A percentile compares a stretch with the other conserved stretches of the same genome.
Conservation (phyloP, 2,888 invertebrate species). For the Podabrus alpinus region DNA sequence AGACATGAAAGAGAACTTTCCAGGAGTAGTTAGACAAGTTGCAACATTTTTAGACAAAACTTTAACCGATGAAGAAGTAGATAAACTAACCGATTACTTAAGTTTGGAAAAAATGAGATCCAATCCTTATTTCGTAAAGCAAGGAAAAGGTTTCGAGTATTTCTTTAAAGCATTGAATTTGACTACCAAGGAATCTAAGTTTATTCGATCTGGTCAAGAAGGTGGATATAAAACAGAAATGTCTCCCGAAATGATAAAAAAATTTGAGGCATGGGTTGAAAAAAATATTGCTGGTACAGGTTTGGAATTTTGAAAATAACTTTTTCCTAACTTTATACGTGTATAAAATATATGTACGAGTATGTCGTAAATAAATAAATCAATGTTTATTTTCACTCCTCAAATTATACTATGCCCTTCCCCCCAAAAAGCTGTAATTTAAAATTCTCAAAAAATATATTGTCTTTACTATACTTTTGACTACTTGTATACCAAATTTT, state of each 20-base stretch:
- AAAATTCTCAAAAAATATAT: no score
- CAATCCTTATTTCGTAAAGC: constrained; percentile 46
- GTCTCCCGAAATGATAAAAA: constrained; percentile 69
- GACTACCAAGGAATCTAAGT: constrained; percentile 47
- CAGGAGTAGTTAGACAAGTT: constrained; percentile 50
- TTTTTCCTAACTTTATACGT: no score
- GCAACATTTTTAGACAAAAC: constrained; percentile 52
- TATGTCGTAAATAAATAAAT: no score
- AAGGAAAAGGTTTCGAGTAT: constrained; percentile 23
- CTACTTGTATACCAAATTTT: no score
- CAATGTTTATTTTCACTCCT: no score
- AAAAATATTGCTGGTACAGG: constrained; percentile 65
- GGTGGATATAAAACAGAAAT: constrained; percentile 60
- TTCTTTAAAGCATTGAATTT: constrained; percentile 47
- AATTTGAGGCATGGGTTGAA: constrained; percentile 74
- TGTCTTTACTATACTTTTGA: no score
- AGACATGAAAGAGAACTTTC: constrained; percentile 74
- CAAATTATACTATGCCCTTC: no score
- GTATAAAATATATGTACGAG: no score
- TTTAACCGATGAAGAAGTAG: constrained; percentile 49
- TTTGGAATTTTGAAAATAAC: constrained; percentile 19
- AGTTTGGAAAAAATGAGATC: constrained; percentile 59
- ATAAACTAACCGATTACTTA: constrained; percentile 53
- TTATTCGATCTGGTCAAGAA: constrained; percentile 57
- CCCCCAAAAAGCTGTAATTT: no score